Evolutionary conservation across 2,113 vertebrate genomes (phyloP).

Genomic region (Hippocampus mohnikei): DNA sequence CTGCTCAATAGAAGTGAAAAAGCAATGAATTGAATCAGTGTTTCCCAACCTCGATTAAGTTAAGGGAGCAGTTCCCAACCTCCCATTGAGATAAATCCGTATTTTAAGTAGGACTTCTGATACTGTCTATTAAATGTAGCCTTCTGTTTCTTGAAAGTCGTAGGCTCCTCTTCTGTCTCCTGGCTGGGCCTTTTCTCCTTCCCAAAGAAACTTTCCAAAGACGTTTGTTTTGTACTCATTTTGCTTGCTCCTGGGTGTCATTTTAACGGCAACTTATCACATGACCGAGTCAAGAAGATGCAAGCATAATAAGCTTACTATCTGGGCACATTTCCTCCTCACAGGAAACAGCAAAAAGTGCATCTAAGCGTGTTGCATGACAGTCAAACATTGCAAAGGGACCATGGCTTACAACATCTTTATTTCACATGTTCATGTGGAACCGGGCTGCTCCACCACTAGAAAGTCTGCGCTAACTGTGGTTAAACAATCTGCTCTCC

Average conservation of each 20-base stretch:
- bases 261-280: too few relatives aligned
- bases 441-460: conserved; percentile 1
- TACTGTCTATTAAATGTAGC: too few relatives aligned
- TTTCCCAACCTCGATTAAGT: not conserved
- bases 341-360: not conserved
- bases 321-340: conserved; percentile 1
- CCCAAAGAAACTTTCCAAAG: too few relatives aligned
- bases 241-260: too few relatives aligned
- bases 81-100: too few relatives aligned
- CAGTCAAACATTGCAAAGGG: not conserved
- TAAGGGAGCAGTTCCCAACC: too few relatives aligned
- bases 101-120: too few relatives aligned
- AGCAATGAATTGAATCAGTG: not conserved
- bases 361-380: not conserved
- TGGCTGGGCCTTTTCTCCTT: too few relatives aligned
- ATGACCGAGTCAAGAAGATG: not conserved
- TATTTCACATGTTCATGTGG: conserved; percentile 18
- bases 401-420: conserved; percentile 14
- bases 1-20: conserved; percentile 6
- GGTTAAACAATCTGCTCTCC: not conserved
- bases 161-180: too few relatives aligned
- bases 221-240: too few relatives aligned
- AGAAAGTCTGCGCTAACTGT: not conserved
- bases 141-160: too few relatives aligned
- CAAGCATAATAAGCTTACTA: conserved; percentile 13